Conservation (phyloP, 2,888 invertebrate genomes). For the Aphrophora alni region DNA sequence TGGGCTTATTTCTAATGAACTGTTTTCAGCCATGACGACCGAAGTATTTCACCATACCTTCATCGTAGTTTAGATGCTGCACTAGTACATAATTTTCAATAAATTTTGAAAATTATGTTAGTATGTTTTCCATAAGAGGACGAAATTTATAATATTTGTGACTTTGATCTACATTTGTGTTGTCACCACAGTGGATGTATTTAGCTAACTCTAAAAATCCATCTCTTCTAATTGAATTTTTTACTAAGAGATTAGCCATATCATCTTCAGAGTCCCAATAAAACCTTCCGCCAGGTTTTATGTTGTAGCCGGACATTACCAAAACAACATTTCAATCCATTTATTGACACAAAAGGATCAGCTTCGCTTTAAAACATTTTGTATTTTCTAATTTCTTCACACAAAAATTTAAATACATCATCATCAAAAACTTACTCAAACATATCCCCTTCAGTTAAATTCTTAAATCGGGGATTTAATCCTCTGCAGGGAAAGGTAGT, state of each 20-base stretch:
- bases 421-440: too few species aligned
- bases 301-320: constrained; percentile 46
- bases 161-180: constrained; percentile 49
- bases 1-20: constrained; percentile 48
- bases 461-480: too few species aligned
- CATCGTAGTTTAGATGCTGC: constrained; percentile 49
- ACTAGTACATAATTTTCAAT: constrained; percentile 43
- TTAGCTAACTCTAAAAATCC: constrained; percentile 46
- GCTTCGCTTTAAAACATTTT: too few species aligned
- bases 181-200: too few species aligned
- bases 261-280: constrained; percentile 47
- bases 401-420: too few species aligned
- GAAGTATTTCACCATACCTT: constrained; percentile 54
- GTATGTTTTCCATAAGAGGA: too few species aligned
- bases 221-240: constrained; percentile 46
- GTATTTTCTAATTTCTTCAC: too few species aligned
- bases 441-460: too few species aligned
- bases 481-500: too few species aligned
- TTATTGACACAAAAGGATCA: background rate
- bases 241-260: constrained; percentile 42
- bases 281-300: constrained; percentile 39
- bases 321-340: constrained; percentile 24
- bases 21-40: constrained; percentile 45
- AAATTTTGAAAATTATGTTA: too few species aligned
- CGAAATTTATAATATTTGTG: constrained; percentile 51